Percentiles rank a stretch among this genome's conserved stretches.
These are phyloP conservation scores for Pedionomus torquatus DNA, from an alignment of 2,113 vertebrate genomes.

Conservation along the genomic window DNA sequence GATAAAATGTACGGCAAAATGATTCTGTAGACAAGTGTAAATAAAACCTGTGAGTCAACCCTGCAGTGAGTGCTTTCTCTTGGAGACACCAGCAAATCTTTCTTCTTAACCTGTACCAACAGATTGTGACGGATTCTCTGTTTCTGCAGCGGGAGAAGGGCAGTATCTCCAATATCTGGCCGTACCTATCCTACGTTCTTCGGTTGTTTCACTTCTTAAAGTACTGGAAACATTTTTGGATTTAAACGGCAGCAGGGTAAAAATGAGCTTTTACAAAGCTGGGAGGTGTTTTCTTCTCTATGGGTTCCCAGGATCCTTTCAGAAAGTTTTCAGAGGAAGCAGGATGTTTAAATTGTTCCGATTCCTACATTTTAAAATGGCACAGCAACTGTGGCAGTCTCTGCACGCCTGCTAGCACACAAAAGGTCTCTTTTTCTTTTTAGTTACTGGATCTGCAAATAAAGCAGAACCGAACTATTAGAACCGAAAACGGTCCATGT, in stretches of 20 bases:
- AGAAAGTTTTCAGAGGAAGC: neutral
- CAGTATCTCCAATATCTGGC: neutral
- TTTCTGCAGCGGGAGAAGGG: neutral
- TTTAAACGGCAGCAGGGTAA: neutral
- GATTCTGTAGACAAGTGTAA: constrained; percentile 82
- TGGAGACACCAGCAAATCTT: constrained; percentile 25
- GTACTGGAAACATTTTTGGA: rapidly evolving
- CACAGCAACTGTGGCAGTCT: rapidly evolving
- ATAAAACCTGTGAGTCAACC: constrained; percentile 80
- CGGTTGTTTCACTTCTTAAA: rapidly evolving
- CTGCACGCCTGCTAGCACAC: neutral
- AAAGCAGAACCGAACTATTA: neutral
- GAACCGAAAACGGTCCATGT: neutral
- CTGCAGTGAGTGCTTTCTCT: constrained; percentile 50
- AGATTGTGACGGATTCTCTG: neutral
- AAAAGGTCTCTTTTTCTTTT: neutral
- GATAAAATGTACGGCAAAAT: constrained; percentile 72
- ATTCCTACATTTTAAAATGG: neutral
- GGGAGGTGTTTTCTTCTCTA: neutral
- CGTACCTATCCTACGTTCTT: rapidly evolving
- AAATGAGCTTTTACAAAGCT: neutral
- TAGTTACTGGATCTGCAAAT: neutral
- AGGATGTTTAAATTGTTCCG: neutral
- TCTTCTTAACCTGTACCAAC: rapidly evolving
- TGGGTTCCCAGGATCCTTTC: neutral